phyloP scores from a whole-genome alignment of 2,888 invertebrate genomes.

The Chaetogeoica ovagalla region DNA sequence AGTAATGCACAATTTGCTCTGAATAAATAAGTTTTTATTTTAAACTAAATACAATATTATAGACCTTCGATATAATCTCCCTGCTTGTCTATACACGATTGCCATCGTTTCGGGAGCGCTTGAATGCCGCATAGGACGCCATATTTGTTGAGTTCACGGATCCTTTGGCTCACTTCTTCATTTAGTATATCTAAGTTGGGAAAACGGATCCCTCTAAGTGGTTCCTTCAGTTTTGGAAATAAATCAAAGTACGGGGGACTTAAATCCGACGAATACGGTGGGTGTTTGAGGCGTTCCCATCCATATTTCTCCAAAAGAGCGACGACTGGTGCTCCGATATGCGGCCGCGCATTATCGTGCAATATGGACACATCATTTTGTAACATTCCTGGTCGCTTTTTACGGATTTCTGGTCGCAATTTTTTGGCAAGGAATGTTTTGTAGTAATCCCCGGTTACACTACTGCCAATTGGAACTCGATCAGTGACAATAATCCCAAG shows the following conservation, averaged over 20 bases:
- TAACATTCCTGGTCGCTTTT: slow-evolving; percentile 6
- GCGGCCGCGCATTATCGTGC: slow-evolving; percentile 14
- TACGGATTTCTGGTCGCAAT: not conserved
- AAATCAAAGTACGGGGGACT: not conserved
- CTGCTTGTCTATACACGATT: slow-evolving; percentile 1
- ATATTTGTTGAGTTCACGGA: slow-evolving; percentile 2
- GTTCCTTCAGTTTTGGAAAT: slow-evolving; percentile 2
- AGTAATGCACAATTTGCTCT: no score
- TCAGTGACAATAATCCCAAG: no score
- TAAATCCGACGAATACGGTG: slow-evolving; percentile 21
- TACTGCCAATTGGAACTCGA: not conserved
- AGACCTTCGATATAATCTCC: not conserved
- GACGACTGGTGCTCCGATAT: not conserved
- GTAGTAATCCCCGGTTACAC: not conserved
- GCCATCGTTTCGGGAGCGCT: not conserved
- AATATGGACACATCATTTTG: not conserved
- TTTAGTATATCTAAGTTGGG: not conserved
- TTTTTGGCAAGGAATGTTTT: slow-evolving; percentile 13
- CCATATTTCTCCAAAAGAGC: slow-evolving; percentile 15
- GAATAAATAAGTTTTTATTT: no score
- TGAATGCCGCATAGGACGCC: slow-evolving; percentile 2
- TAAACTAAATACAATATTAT: no score
- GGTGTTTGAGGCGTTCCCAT: slow-evolving; percentile 6
- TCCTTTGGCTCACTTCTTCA: not conserved
- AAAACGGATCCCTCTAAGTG: not conserved